These are phyloP conservation scores for Heliconius charithonia DNA, from an alignment of 2,888 invertebrate species.

Conservation along the genomic window DNA sequence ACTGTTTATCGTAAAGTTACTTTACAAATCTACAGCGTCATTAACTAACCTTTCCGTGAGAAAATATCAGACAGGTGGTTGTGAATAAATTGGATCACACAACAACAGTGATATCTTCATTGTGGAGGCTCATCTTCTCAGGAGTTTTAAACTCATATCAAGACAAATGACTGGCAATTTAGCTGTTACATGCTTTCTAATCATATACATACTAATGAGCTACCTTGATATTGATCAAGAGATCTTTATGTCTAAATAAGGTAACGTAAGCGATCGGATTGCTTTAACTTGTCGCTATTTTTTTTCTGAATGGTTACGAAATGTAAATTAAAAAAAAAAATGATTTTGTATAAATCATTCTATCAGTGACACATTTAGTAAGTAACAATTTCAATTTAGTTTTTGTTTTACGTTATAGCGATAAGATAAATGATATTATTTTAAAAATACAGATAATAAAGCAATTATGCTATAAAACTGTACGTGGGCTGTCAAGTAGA, in stretches of 20 bases:
- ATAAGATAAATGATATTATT: background rate
- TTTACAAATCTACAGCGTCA: slow-evolving; percentile 37
- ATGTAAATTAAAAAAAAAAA: too few species aligned
- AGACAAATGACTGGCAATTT: slow-evolving; percentile 42
- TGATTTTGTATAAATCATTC: background rate
- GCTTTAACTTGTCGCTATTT: background rate
- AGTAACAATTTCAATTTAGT: background rate
- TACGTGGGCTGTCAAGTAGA: background rate
- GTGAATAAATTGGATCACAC: slow-evolving; percentile 61
- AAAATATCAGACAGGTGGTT: slow-evolving; percentile 43
- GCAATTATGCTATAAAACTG: background rate
- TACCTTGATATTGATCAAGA: slow-evolving; percentile 34
- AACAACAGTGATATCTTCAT: slow-evolving; percentile 46
- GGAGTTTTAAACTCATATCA: slow-evolving; percentile 47
- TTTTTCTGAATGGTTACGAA: background rate
- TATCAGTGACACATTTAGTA: background rate
- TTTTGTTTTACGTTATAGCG: background rate
- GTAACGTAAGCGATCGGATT: background rate
- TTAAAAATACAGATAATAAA: background rate
- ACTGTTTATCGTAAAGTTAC: slow-evolving; percentile 19
- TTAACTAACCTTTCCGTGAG: slow-evolving; percentile 38
- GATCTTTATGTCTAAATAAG: slow-evolving; percentile 25
- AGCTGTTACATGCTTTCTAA: slow-evolving; percentile 45
- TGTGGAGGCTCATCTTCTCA: slow-evolving; percentile 43
- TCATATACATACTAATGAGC: slow-evolving; percentile 39